Conservation (phyloP, 1,140 invertebrate genomes). For the Heliconius nattereri region DNA sequence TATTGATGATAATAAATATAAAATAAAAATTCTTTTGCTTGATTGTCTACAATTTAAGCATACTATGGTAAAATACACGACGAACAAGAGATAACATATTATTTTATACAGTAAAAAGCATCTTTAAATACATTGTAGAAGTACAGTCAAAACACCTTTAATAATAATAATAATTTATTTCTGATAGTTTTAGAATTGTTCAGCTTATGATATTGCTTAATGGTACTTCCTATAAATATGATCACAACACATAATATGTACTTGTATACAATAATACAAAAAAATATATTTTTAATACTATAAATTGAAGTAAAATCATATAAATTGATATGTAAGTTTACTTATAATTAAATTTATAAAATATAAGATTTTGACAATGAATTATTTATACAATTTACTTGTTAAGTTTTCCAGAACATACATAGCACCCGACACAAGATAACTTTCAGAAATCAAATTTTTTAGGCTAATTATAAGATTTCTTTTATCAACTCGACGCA, state of each 20-base stretch:
- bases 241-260: no score
- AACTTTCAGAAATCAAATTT: constrained; percentile 72
- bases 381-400: constrained; percentile 41
- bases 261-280: neutral
- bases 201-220: no score
- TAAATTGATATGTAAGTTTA: no score
- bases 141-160: neutral
- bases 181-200: no score
- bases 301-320: no score
- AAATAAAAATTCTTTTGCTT: neutral
- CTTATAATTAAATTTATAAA: no score
- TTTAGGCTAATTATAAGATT: constrained; percentile 73
- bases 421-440: constrained; percentile 72
- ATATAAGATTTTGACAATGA: neutral
- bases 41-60: neutral
- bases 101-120: no score
- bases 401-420: constrained; percentile 66
- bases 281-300: no score
- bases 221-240: no score
- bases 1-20: neutral
- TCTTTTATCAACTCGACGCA: constrained; percentile 71
- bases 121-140: no score
- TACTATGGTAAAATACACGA: no score
- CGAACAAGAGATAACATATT: no score
- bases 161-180: neutral